Base-by-base conservation (phyloP, 2,797 vertebrate species). In the Benthosema pterotum region DNA sequence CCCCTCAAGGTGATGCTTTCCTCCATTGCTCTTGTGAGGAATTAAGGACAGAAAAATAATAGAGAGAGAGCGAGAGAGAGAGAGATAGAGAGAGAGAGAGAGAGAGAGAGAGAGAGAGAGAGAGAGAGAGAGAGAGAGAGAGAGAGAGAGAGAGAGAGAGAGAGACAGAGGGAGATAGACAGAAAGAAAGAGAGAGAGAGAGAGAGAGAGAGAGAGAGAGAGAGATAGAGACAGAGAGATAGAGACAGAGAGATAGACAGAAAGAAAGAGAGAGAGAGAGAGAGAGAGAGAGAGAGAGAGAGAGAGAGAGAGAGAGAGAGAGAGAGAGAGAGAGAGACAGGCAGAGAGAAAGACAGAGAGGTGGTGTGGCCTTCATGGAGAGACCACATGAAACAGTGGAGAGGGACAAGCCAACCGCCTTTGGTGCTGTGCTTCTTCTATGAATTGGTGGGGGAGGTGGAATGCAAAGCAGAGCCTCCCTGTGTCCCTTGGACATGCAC, bases 391-490 rank as follows among this genome's bases (percentile, higher is more conserved):
- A 38, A 38, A 38, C 7, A 38, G 32, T 38, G 32, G 32, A 38
- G 32, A 38, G 32, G 32, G 32, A 38, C 32, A 11, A 11, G 32
- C 32, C 8, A 38, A 38, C 11, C 7, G 32, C 32, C 32, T 38
- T 38, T 9, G 32, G 32, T 38, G 32, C 32, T 38, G 32, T 38
- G 32, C 32, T 38, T 9, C 32, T 38, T 38, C 7, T 38, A 38
- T 38, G 32, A 38, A 38, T 9, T 38, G 32, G 7, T n/a, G 32
- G 52, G 52, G 45, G 56, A 63, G 62, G 87, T 86, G 62, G 80
- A 78, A 87, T 87, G 82, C 87, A 80, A 73, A 84, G 77, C 88
- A 84, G 76, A 78, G 55, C 79, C 71, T 65, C 64, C 72, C 77
- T 67, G 42, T 57, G 64, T 68, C 66, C 67, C 79, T 55, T 53